phyloP scores from a whole-genome alignment of 2,888 invertebrate genomes.

The Mimachlamys varia region DNA sequence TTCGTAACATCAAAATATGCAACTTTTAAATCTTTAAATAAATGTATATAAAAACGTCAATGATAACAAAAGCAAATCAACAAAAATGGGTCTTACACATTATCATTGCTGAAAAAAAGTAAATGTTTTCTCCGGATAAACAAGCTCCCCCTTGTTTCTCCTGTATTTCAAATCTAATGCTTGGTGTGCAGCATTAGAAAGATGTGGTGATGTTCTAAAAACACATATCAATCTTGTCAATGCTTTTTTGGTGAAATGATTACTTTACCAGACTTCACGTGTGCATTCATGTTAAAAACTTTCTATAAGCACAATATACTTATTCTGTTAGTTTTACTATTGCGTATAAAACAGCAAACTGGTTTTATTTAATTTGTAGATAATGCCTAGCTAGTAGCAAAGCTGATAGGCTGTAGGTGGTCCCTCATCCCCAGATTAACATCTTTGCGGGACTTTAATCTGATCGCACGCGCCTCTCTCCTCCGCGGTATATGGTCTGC shows the following conservation, averaged over 20 bases:
- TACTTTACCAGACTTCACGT: background rate
- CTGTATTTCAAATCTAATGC: too few species aligned
- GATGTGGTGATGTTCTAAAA: background rate
- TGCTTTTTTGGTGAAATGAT: background rate
- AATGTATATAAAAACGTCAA: too few species aligned
- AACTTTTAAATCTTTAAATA: too few species aligned
- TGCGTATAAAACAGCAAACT: background rate
- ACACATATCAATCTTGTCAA: background rate
- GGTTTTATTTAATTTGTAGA: background rate
- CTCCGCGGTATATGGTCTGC: background rate
- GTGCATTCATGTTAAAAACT: background rate
- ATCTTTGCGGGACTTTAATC: conserved; percentile 2
- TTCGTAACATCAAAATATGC: too few species aligned
- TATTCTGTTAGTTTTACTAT: background rate
- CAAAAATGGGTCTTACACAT: too few species aligned
- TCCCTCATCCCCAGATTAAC: background rate
- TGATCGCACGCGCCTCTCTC: background rate
- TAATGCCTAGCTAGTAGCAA: background rate
- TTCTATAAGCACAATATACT: background rate
- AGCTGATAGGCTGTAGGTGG: background rate
- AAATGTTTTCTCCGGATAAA: too few species aligned
- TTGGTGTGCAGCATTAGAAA: too few species aligned
- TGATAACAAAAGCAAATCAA: too few species aligned
- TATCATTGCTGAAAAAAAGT: too few species aligned
- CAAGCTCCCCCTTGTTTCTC: too few species aligned